Evolutionary conservation across 2,888 invertebrate species (phyloP).

Genomic region (Neoscelio sp.): DNA sequence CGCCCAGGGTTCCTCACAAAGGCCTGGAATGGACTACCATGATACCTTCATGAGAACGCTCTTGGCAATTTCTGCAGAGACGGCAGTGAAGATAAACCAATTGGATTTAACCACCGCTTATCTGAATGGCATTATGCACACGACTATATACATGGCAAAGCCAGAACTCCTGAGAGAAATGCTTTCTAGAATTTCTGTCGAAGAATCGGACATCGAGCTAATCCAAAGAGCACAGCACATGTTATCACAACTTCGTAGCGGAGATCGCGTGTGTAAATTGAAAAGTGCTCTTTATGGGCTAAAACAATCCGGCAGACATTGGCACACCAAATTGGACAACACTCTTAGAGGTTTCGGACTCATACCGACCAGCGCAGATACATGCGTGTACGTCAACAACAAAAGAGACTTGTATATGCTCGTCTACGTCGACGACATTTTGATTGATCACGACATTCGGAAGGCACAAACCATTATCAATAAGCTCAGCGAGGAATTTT

Average conservation of each 20-base stretch:
- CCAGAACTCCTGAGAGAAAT: conserved; percentile 23
- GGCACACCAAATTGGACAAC: not conserved
- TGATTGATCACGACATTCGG: conserved; percentile 1
- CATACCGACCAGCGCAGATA: not conserved
- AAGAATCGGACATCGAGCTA: not conserved
- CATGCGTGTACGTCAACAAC: conserved; percentile 28
- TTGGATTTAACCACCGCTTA: conserved; percentile 68
- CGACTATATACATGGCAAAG: conserved; percentile 21
- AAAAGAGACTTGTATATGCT: conserved; percentile 7
- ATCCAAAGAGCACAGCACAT: too few relatives aligned
- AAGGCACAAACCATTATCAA: conserved; percentile 11
- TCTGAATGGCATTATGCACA: conserved; percentile 62
- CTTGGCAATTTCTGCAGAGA: conserved; percentile 50
- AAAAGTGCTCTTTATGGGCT: not conserved
- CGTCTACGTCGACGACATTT: conserved; percentile 45
- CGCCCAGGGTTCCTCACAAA: conserved; percentile 52
- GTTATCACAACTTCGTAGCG: not conserved
- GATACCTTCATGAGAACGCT: conserved; percentile 57
- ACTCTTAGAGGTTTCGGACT: not conserved
- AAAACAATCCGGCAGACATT: not conserved
- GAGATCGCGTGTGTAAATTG: not conserved
- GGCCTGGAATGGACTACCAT: conserved; percentile 58
- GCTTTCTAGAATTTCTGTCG: conserved; percentile 10
- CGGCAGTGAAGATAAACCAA: conserved; percentile 61
- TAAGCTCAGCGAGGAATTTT: too few relatives aligned